A percentile compares a stretch with the other conserved stretches of the same genome.
These are phyloP conservation scores for Danionella dracula DNA, from an alignment of 2,797 vertebrate genomes.

Conservation along the genomic window DNA sequence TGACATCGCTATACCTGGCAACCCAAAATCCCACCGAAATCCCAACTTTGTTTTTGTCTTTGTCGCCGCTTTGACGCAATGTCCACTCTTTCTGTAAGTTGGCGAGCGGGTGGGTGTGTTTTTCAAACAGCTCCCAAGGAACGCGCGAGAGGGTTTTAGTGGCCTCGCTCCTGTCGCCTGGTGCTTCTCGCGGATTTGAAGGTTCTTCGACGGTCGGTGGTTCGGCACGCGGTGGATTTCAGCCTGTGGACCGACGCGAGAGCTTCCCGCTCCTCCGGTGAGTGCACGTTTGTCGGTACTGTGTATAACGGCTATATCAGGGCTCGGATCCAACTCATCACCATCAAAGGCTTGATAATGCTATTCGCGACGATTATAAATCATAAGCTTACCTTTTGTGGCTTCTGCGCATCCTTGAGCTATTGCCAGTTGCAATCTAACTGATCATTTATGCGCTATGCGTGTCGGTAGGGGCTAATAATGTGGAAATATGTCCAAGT, in stretches of 20 bases:
- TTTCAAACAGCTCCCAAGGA: slow-evolving; percentile 34
- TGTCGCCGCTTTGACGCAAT: slow-evolving; percentile 36
- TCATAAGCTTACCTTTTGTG: slow-evolving; percentile 48
- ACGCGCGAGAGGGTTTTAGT: not conserved
- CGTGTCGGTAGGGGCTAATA: slow-evolving; percentile 54
- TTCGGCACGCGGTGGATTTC: slow-evolving; percentile 1
- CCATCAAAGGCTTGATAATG: not conserved
- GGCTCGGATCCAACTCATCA: not conserved
- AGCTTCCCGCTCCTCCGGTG: slow-evolving; percentile 23
- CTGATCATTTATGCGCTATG: slow-evolving; percentile 51
- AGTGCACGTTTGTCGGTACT: slow-evolving; percentile 19
- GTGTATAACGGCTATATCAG: not conserved
- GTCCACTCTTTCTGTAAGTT: slow-evolving; percentile 38
- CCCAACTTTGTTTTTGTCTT: slow-evolving; percentile 40
- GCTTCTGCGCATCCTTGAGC: slow-evolving; percentile 51
- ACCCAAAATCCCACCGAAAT: slow-evolving; percentile 28
- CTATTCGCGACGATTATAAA: slow-evolving; percentile 13
- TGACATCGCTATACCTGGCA: slow-evolving; percentile 7
- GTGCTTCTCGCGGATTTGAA: slow-evolving; percentile 76
- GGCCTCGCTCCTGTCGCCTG: slow-evolving; percentile 22
- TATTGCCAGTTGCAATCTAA: slow-evolving; percentile 42
- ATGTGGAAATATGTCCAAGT: slow-evolving; percentile 58
- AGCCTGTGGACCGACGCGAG: slow-evolving; percentile 18
- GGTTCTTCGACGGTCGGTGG: slow-evolving; percentile 58
- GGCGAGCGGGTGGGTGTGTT: slow-evolving; percentile 38